These are phyloP conservation scores for Yponomeuta sedellus DNA, from an alignment of 2,888 invertebrate genomes.

Conservation along the genomic window DNA sequence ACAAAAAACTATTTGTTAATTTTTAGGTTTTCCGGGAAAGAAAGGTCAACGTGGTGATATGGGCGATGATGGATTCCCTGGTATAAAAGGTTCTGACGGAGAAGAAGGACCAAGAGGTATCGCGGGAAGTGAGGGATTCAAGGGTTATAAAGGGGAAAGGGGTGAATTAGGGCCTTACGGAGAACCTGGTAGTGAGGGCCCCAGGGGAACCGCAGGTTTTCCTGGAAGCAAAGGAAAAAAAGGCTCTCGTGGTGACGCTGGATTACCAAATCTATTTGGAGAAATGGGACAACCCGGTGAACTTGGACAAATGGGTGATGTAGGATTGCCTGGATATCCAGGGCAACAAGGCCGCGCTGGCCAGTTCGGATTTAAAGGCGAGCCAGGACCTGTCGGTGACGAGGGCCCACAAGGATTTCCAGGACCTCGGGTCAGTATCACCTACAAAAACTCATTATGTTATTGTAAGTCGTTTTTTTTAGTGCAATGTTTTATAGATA, in stretches of 20 bases:
- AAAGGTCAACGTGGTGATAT: slow-evolving; percentile 53
- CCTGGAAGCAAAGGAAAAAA: slow-evolving; percentile 77
- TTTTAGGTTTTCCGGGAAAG: slow-evolving; percentile 33
- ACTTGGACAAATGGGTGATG: slow-evolving; percentile 74
- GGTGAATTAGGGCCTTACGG: slow-evolving; percentile 82
- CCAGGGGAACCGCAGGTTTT: slow-evolving; percentile 77
- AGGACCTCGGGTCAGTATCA: slow-evolving; percentile 58
- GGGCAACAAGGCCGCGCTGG: slow-evolving; percentile 71
- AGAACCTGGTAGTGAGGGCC: slow-evolving; percentile 65
- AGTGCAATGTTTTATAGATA: no score
- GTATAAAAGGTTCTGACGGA: slow-evolving; percentile 25
- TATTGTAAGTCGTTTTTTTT: no score
- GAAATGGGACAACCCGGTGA: slow-evolving; percentile 65
- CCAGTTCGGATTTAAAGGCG: slow-evolving; percentile 54
- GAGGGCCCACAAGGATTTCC: slow-evolving; percentile 74
- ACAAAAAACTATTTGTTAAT: not conserved
- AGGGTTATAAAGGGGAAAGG: slow-evolving; percentile 80
- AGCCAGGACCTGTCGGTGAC: slow-evolving; percentile 70
- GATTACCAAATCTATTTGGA: slow-evolving; percentile 60
- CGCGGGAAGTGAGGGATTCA: slow-evolving; percentile 70
- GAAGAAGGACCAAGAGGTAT: slow-evolving; percentile 49
- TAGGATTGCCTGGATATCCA: slow-evolving; percentile 76
- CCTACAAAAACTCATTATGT: no score
- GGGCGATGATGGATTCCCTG: slow-evolving; percentile 52
- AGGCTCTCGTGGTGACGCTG: slow-evolving; percentile 69